Evolutionary conservation across 2,888 invertebrate genomes (phyloP).

Genomic region (Tetragnatha montana): DNA sequence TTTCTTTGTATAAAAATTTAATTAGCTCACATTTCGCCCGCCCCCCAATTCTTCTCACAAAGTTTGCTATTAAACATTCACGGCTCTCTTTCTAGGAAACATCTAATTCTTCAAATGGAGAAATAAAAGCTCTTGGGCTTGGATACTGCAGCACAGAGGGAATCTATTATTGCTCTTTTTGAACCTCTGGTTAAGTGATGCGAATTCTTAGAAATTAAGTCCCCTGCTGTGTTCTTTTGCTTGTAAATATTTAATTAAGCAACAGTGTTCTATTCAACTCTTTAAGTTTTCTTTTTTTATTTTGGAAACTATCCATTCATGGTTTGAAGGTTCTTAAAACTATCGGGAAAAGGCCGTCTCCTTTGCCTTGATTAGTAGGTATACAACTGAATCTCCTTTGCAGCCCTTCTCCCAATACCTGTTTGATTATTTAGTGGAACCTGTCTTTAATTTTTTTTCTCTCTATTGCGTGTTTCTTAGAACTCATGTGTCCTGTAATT

Average conservation of each 20-base stretch:
- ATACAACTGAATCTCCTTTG: too few relatives aligned
- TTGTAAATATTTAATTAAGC: conserved; percentile 13
- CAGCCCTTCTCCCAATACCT: too few relatives aligned
- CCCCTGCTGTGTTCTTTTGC: background rate
- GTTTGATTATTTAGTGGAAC: too few relatives aligned
- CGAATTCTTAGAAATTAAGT: conserved; percentile 4
- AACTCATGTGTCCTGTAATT: too few relatives aligned
- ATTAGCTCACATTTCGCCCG: conserved; percentile 9
- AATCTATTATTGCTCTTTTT: background rate
- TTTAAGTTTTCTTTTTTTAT: background rate
- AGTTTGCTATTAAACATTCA: conserved; percentile 41
- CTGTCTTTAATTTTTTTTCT: too few relatives aligned
- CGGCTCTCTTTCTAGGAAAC: conserved; percentile 1
- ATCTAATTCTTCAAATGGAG: background rate
- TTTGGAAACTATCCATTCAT: background rate
- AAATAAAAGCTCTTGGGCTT: conserved; percentile 4
- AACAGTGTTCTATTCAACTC: background rate
- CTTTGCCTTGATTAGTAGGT: too few relatives aligned
- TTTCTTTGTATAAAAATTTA: conserved; percentile 30
- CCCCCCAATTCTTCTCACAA: background rate
- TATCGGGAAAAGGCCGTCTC: background rate
- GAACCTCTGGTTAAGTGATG: background rate
- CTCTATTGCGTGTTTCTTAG: too few relatives aligned
- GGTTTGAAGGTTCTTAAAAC: background rate
- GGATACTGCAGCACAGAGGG: background rate